A percentile compares a stretch with the other conserved stretches of the same genome.
These are phyloP conservation scores for Ophonus ardosiacus DNA, from an alignment of 2,888 invertebrate genomes.

Conservation along the genomic window DNA sequence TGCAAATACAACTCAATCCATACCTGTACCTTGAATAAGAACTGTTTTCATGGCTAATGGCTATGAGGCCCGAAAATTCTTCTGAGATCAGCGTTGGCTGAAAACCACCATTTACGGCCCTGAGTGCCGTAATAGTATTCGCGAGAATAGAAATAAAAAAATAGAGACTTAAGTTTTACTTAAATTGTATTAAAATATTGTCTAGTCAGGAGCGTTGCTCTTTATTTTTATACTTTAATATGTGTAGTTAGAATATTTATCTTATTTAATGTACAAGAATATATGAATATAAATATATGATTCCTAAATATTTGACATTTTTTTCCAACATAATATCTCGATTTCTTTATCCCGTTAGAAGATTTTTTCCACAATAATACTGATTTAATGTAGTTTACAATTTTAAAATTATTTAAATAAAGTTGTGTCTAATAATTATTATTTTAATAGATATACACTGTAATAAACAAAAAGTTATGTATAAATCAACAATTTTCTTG, in stretches of 20 bases:
- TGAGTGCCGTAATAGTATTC: not conserved
- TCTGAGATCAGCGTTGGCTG: not conserved
- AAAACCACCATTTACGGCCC: not conserved
- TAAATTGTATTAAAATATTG: conserved; percentile 50
- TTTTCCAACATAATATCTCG: no score
- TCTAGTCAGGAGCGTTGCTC: conserved; percentile 47
- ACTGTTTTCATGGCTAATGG: conserved; percentile 12
- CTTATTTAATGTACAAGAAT: conserved; percentile 42
- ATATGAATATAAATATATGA: not conserved
- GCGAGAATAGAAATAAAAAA: not conserved
- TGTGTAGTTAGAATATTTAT: conserved; percentile 43
- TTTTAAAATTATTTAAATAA: no score
- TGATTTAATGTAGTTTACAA: no score
- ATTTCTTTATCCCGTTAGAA: no score
- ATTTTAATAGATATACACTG: no score
- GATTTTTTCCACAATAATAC: no score
- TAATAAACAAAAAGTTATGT: no score
- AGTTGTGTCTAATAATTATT: no score
- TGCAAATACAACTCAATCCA: conserved; percentile 29
- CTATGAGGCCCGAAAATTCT: conserved; percentile 39
- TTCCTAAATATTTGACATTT: no score
- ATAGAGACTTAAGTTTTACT: conserved; percentile 17
- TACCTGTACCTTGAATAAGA: conserved; percentile 57
- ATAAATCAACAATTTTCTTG: no score
- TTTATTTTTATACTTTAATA: conserved; percentile 55